Evolutionary conservation across 2,888 invertebrate genomes (phyloP).

Genomic region (Hydrotaea diabolus): DNA sequence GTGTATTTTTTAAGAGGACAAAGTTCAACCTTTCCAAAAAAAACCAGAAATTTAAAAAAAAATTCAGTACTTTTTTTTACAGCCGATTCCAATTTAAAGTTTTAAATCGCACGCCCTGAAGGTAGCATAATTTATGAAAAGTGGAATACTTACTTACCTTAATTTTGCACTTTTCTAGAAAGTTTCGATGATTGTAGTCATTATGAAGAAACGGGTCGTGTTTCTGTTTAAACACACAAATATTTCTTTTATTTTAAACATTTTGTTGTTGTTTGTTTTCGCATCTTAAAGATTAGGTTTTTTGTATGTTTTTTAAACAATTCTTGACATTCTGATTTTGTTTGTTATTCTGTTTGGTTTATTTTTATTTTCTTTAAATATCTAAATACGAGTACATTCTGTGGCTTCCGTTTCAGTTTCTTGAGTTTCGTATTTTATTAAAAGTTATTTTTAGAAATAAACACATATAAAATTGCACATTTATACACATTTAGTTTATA

Average conservation of each 20-base stretch:
- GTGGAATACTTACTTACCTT: too few relatives aligned
- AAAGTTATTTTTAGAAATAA: conserved; percentile 57
- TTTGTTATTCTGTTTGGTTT: not conserved
- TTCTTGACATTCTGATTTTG: conserved; percentile 39
- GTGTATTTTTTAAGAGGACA: too few relatives aligned
- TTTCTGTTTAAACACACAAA: conserved; percentile 42
- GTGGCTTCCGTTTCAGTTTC: not conserved
- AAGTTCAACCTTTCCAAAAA: too few relatives aligned
- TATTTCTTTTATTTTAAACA: conserved; percentile 35
- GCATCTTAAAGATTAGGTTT: conserved; percentile 1
- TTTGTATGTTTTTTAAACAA: not conserved
- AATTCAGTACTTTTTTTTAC: too few relatives aligned
- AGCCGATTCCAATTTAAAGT: too few relatives aligned
- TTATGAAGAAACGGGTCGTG: too few relatives aligned
- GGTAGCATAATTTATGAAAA: too few relatives aligned
- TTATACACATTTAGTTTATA: conserved; percentile 49
- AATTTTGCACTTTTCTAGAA: too few relatives aligned
- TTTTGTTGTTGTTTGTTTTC: not conserved
- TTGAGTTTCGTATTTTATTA: not conserved
- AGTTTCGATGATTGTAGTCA: too few relatives aligned
- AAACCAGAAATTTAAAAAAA: too few relatives aligned
- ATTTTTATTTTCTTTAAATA: not conserved
- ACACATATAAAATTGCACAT: conserved; percentile 67
- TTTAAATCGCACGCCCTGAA: too few relatives aligned
- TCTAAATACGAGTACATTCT: conserved; percentile 3